A percentile compares a stretch with the other conserved stretches of the same genome.
Evolutionary conservation across 2,797 vertebrate species (phyloP).

Genomic region (Microhierax caerulescens): DNA sequence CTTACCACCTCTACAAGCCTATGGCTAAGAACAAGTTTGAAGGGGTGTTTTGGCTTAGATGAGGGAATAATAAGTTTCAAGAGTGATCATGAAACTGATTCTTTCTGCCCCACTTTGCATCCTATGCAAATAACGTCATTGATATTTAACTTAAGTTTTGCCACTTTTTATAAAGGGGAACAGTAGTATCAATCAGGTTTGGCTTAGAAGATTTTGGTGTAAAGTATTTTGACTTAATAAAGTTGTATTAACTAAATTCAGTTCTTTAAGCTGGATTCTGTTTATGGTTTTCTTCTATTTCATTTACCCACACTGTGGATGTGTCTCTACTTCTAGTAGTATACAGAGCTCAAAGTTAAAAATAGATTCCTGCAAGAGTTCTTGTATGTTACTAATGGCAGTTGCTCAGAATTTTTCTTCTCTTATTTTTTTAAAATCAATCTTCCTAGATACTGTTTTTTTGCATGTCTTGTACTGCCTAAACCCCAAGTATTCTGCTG

Average conservation of each 20-base stretch:
- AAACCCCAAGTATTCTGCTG: background rate
- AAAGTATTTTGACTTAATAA: background rate
- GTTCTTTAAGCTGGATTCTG: background rate
- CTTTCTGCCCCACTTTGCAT: background rate
- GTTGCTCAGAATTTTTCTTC: background rate
- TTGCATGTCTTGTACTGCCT: background rate
- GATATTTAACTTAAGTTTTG: background rate
- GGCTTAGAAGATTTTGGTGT: background rate
- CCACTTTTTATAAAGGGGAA: rapidly evolving
- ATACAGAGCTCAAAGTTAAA: background rate
- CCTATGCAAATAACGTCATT: background rate
- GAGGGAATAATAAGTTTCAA: background rate
- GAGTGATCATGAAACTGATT: background rate
- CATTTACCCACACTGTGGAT: background rate
- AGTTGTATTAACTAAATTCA: background rate
- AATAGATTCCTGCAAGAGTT: background rate
- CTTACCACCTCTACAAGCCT: background rate
- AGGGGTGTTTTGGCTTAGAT: background rate
- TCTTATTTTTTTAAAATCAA: background rate
- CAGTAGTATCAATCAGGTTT: background rate
- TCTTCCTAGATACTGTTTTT: background rate
- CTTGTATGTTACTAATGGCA: background rate
- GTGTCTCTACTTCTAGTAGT: background rate
- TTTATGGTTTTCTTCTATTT: background rate
- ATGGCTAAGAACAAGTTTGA: background rate